Base-by-base conservation (phyloP, 92 coral and sea anemone genomes). In the Pocillopora meandrina region DNA sequence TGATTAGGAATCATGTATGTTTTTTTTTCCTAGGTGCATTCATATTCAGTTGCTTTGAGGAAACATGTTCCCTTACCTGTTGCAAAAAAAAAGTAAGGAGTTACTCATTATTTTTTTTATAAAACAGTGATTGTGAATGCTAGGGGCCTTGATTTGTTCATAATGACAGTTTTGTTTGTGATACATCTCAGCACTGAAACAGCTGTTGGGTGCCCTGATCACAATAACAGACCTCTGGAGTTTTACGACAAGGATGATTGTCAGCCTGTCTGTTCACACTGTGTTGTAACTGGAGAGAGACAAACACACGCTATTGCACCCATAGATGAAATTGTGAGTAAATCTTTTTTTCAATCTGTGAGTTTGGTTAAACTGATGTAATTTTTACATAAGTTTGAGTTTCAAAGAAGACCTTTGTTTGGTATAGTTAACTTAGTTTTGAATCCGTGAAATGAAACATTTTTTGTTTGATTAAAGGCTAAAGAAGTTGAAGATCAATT, bases 251-350 rank as follows among this genome's bases (percentile, higher is more conserved):
- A 91, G 78, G 92, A 93, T 59, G 92, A 75, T 2, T 87, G 85
- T 47, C 90, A 85, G 87, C 95, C 95, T 49, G 91, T 97, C 18
- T 97, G 99, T 84, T 90, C 98, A 62, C 96, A 92, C 78, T 97
- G 99, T 94, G 95, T 91, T 12, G 97, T 97, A 23, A 59, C 78
- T 59, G 95, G 95, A 12, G 93, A 92, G 35, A 81, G 90, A 62
- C 93, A 96, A 56, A 91, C 84, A 9, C 97, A 92, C 63, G 76
- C 91, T 19, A 72, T 94, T 31, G 93, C 92, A 10, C 98, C 99
- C 1, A 81, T 91, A 15, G 73, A 88, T 21, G 93, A 92, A 47
- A 85, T 96, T 90, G 98, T 93, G 60, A 87, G 95, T 80, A 10
- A n/a, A 26, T 26, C 31, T 26, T 31, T 10, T 42, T 42, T 42